Evolutionary conservation across 2,113 vertebrate genomes (phyloP).

Genomic region (Natator depressus): DNA sequence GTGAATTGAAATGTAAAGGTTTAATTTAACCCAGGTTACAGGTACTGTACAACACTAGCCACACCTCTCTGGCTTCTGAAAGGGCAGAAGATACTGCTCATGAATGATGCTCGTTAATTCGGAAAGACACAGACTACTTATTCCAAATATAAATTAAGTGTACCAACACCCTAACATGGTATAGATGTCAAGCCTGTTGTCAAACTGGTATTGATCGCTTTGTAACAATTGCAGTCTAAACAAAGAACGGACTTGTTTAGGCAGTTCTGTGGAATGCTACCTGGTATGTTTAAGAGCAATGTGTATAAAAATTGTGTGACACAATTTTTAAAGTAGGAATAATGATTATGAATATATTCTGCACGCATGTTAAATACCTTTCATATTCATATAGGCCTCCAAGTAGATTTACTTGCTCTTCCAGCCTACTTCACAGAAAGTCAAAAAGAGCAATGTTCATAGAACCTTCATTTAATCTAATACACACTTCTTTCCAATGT

Average conservation of each 20-base stretch:
- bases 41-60: neutral
- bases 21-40: neutral
- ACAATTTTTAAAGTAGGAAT: neutral
- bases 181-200: neutral
- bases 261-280: neutral
- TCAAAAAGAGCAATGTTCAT: neutral
- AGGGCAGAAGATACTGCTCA: neutral
- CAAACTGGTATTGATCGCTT: constrained; percentile 33
- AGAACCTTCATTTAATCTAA: neutral
- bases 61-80: neutral
- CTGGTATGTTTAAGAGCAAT: neutral
- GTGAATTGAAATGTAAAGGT: neutral
- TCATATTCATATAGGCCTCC: neutral
- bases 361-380: neutral
- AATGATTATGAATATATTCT: neutral
- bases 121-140: neutral
- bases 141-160: neutral
- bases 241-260: neutral
- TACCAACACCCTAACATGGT: neutral
- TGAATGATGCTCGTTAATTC: neutral
- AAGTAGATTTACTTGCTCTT: neutral
- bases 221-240: neutral
- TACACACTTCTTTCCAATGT: neutral
- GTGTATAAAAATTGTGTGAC: neutral
- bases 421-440: neutral